phyloP scores from a whole-genome alignment of 2,888 invertebrate species.

The Leistus spinibarbis region DNA sequence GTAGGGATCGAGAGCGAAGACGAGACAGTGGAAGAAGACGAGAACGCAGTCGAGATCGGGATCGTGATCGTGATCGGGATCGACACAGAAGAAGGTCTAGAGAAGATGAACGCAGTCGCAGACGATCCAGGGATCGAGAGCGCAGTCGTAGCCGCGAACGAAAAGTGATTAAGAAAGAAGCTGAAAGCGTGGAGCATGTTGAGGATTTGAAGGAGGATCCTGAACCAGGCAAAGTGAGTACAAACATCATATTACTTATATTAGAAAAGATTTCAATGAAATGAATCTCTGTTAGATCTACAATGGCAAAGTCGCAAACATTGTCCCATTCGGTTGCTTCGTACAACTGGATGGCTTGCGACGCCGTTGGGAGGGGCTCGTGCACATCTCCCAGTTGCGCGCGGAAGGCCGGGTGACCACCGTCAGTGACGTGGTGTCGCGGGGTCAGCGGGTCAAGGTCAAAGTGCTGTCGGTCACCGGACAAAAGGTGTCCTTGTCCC shows the following conservation, averaged over 20 bases:
- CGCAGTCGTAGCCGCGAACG: constrained; percentile 45
- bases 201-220: constrained; percentile 73
- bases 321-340: constrained; percentile 98
- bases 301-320: constrained; percentile 90
- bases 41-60: constrained; percentile 49
- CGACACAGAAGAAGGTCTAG: constrained; percentile 46
- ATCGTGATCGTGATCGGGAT: constrained; percentile 48
- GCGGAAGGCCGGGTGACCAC: constrained; percentile 93
- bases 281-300: constrained; percentile 70
- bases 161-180: constrained; percentile 40
- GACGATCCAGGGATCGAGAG: constrained; percentile 40
- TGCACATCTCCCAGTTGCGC: constrained; percentile 94
- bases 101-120: neutral
- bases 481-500: constrained; percentile 92
- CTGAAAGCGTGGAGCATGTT: constrained; percentile 57
- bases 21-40: constrained; percentile 5
- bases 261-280: constrained; percentile 12
- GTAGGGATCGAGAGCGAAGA: constrained; percentile 53
- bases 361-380: constrained; percentile 92
- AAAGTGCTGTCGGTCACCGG: constrained; percentile 94
- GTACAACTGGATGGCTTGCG: constrained; percentile 92
- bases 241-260: too few species aligned
- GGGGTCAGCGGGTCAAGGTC: constrained; percentile 86
- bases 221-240: constrained; percentile 71
- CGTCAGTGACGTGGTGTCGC: constrained; percentile 90